A percentile compares a stretch with the other conserved stretches of the same genome.
These are phyloP conservation scores for Melanophora roralis DNA, from an alignment of 2,888 invertebrate species.

Conservation along the genomic window DNA sequence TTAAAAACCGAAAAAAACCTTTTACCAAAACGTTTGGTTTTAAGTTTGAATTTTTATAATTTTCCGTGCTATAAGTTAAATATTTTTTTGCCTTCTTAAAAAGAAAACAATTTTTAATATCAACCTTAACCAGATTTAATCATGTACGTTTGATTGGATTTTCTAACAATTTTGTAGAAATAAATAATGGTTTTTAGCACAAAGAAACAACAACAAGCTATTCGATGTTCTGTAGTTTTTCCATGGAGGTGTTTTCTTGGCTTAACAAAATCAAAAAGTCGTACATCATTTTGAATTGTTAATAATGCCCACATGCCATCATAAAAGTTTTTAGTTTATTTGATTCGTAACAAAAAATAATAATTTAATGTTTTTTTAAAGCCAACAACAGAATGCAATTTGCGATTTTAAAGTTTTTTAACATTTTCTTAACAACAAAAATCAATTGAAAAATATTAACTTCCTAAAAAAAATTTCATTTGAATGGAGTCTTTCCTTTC, in stretches of 20 bases:
- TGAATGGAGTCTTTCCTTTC: no score
- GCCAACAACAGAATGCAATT: background rate
- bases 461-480: no score
- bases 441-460: no score
- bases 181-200: background rate
- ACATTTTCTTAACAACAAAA: no score
- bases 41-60: no score
- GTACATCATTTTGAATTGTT: slow-evolving; percentile 43
- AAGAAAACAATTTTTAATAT: no score
- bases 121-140: no score
- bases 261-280: slow-evolving; percentile 11
- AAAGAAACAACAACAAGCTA: background rate
- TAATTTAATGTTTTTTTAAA: background rate
- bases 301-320: slow-evolving; percentile 35
- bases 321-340: slow-evolving; percentile 28
- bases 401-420: no score
- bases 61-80: no score
- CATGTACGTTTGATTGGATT: background rate
- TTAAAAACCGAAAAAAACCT: no score
- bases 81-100: no score
- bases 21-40: no score
- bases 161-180: background rate
- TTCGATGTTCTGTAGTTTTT: slow-evolving; percentile 6
- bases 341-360: slow-evolving; percentile 5
- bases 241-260: slow-evolving; percentile 36